Evolutionary conservation across 2,113 vertebrate genomes (phyloP), one percentile per base, ranked within the genome.

Genomic region (Eonycteris spelaea): DNA sequence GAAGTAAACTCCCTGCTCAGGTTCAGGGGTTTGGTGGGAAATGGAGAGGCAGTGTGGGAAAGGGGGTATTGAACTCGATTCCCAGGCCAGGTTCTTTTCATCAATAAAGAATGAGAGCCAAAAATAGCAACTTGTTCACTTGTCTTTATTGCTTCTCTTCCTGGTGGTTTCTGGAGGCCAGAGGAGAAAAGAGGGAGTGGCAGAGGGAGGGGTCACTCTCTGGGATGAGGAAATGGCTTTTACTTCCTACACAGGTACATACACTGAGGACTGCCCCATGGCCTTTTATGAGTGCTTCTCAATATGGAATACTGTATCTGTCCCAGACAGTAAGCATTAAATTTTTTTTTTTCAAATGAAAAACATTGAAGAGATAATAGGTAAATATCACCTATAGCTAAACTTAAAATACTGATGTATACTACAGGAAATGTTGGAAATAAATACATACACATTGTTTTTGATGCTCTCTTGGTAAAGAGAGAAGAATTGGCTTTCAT

Each of bases 351-450:
- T 48, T 11, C 59, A 65, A 67, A 74, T 91, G 40, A 93, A 59
- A 86, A 95, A 67, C 40, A 53, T 30, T 71, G 57, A 90, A 75
- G 84, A 96, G 61, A 82, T 13, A 80, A 91, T 63, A 61, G 57
- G 11, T 35, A 65, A 67, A 40, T 83, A 75, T 77, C 10, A 38
- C 15, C 12, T 79, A 5, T 43, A 90, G 26, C 67, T 75, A 82
- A 33, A 89, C 82, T 77, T 84, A 40, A 91, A 80, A 67, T 38
- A 67, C 24, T 51, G 38, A 14, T 8, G 14, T 77, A 16, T 75
- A 22, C 7, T 68, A 8, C 3, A 63, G 75, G 57, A 92, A 90
- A 61, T 80, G 24, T 51, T 70, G 43, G 3, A n/a, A 67, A 55
- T 63, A 35, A 38, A 68, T 45, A 14, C 24, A 40, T 43, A 6